Evolutionary conservation across 1,140 invertebrate species (phyloP), one percentile per base, ranked within the genome.

Genomic region (Contarinia nasturtii): DNA sequence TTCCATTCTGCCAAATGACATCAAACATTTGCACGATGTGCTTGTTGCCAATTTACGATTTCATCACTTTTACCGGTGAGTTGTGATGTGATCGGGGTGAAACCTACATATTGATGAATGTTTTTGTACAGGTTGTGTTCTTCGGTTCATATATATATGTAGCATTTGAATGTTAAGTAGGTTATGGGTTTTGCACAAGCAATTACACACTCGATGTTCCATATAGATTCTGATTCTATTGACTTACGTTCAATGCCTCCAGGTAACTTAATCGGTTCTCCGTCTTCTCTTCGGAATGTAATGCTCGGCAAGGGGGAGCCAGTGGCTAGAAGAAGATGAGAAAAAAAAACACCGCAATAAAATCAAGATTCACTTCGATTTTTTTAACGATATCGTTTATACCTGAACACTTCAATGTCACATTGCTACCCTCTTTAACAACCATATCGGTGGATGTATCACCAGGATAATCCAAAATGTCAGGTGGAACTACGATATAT

Each of bases 381-480:
- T n/a, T n/a, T n/a, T n/a, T n/a, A n/a, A n/a, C n/a, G n/a, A n/a
- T n/a, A n/a, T n/a, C n/a, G n/a, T n/a, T n/a, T 27, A 27, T 27
- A 27, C 27, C 27, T 27, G 27, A 77, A 56, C 88, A 93, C 49
- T 75, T 72, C 44, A 93, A 65, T 20, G 80, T 82, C 11, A 89
- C 83, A 57, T 91, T 88, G 40, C 76, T 77, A 2, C 84, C 85
- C 61, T 93, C 88, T 33, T 81, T 66, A 2, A 86, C 82, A 34
- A 89, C 80, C 68, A 90, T 81, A 63, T 92, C 87, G 14, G 83
- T 79, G 58, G 85, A 86, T 44, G 85, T 86, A n/a, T n/a, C n/a
- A n/a, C n/a, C n/a, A 21, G 80, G 77, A 56, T 81, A 78, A 68
- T 89, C 84, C 57, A 86, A 65, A 53, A 86, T 87, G 63, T 86